phyloP scores from a whole-genome alignment of 37 sponge, comb jelly and placozoan species.

The Dysidea cf. avara region DNA sequence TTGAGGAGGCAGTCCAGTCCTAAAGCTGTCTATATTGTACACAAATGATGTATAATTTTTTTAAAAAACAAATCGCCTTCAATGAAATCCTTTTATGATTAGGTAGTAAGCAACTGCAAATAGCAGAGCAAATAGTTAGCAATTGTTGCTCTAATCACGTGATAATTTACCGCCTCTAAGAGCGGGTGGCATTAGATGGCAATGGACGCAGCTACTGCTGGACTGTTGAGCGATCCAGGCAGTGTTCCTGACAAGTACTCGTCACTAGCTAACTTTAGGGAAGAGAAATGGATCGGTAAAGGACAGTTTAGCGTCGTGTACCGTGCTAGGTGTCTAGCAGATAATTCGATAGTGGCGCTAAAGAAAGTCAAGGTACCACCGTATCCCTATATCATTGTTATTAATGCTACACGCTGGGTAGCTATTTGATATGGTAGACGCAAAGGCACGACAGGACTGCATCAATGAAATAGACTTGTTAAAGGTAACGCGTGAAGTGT shows the following conservation, averaged over 20 bases:
- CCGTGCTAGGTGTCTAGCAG: conserved; percentile 66
- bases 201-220: too few species aligned
- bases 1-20: conserved; percentile 37
- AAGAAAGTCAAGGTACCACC: conserved; percentile 93
- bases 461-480: conserved; percentile 98
- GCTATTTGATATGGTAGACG: conserved; percentile 99
- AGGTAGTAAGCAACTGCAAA: too few species aligned
- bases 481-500: conserved; percentile 78
- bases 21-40: conserved; percentile 65
- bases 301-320: conserved; percentile 99
- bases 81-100: too few species aligned
- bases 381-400: not conserved
- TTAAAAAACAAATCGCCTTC: too few species aligned
- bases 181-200: too few species aligned
- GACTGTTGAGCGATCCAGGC: too few species aligned
- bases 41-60: conserved; percentile 46
- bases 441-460: conserved; percentile 98
- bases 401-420: too few species aligned
- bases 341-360: conserved; percentile 83
- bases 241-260: conserved; percentile 37
- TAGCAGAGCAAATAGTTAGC: too few species aligned
- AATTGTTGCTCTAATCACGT: too few species aligned
- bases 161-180: too few species aligned
- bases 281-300: conserved; percentile 94
- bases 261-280: conserved; percentile 53